Conservation (phyloP, 2,888 invertebrate species). For the Abrostola triplasia region DNA sequence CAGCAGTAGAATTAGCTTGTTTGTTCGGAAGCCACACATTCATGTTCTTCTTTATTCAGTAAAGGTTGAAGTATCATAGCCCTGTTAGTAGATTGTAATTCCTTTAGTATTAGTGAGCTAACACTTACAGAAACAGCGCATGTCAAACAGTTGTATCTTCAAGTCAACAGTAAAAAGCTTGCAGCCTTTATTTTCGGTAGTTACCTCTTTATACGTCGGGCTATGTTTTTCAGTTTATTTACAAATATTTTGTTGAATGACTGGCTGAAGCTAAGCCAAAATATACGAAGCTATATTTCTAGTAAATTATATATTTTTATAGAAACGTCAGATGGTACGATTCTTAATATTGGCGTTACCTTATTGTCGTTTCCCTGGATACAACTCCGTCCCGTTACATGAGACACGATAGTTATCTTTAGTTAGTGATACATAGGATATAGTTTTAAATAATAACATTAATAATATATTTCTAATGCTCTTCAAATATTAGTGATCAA, state of each 20-base stretch:
- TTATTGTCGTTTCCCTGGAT: conserved; percentile 79
- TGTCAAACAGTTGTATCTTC: no score
- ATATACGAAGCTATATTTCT: conserved; percentile 35
- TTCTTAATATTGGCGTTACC: conserved; percentile 38
- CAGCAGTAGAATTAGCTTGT: conserved; percentile 65
- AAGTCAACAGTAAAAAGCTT: not conserved
- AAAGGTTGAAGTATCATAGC: not conserved
- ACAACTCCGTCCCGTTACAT: conserved; percentile 26
- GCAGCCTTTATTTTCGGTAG: not conserved
- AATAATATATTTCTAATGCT: no score
- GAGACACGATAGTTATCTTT: not conserved
- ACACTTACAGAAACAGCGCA: no score
- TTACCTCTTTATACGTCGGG: not conserved
- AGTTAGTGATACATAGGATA: no score
- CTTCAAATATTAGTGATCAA: no score
- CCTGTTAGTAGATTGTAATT: no score
- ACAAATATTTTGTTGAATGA: not conserved
- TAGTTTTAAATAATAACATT: no score
- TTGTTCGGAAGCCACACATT: conserved; percentile 4
- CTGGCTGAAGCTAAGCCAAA: conserved; percentile 18
- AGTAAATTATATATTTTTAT: conserved; percentile 36
- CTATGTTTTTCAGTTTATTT: no score
- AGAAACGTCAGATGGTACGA: conserved; percentile 48
- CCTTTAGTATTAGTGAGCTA: no score
- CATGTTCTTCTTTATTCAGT: not conserved